A percentile compares a stretch with the other conserved stretches of the same genome.
Evolutionary conservation across 1,140 invertebrate species (phyloP).

Genomic region (Sipha flava): DNA sequence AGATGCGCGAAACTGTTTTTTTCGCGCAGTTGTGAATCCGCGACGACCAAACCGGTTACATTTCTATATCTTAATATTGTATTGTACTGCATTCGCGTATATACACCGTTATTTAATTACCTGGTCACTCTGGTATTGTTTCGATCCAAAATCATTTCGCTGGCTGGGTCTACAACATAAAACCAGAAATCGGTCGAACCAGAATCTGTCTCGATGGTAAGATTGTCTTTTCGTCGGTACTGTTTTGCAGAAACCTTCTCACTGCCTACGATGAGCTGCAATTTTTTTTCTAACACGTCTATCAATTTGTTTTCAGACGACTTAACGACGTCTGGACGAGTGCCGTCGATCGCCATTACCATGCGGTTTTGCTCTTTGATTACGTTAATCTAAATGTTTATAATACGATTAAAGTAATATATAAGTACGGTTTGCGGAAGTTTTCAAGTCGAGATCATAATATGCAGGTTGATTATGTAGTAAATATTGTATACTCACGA

Average conservation of each 20-base stretch:
- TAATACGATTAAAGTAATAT: background rate
- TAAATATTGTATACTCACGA: conserved; percentile 48
- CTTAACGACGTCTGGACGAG: conserved; percentile 60
- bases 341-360: conserved; percentile 64
- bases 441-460: no score
- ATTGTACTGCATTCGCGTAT: background rate
- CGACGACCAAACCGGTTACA: background rate
- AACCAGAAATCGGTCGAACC: conserved; percentile 79
- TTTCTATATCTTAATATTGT: background rate
- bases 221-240: conserved; percentile 56
- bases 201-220: conserved; percentile 58
- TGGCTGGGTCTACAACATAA: conserved; percentile 70
- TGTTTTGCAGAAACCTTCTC: conserved; percentile 65
- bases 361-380: conserved; percentile 62
- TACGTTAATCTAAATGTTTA: conserved; percentile 50
- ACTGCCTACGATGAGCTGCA: conserved; percentile 63
- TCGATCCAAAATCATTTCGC: conserved; percentile 60
- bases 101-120: conserved; percentile 45
- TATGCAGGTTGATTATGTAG: no score
- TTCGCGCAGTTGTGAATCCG: background rate
- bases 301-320: conserved; percentile 56
- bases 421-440: no score
- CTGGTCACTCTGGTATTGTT: conserved; percentile 61
- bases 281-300: conserved; percentile 62
- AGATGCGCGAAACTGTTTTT: background rate